Evolutionary conservation across 2,113 vertebrate genomes (phyloP).

Genomic region (Dissostichus mawsoni): DNA sequence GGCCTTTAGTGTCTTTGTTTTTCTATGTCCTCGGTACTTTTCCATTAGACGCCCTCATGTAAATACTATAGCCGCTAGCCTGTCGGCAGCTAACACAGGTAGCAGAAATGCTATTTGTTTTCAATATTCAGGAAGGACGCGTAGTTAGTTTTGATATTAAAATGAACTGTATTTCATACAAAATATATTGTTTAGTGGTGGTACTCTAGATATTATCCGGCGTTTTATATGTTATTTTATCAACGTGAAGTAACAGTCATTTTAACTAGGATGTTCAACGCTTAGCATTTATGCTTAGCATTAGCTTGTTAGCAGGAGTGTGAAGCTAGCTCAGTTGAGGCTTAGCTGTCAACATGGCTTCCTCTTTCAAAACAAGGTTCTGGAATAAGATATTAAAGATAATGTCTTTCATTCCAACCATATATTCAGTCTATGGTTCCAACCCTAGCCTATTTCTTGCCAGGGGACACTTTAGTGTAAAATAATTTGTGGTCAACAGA

Average conservation of each 20-base stretch:
- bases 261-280: conserved; percentile 6
- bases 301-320: conserved; percentile 33
- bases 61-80: conserved; percentile 13
- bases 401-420: no score
- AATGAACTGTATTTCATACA: neutral
- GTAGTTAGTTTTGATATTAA: neutral
- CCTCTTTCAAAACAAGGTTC: conserved; percentile 27
- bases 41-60: conserved; percentile 52
- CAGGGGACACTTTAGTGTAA: no score
- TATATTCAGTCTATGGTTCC: no score
- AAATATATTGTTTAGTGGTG: neutral
- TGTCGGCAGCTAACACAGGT: neutral
- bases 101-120: conserved; percentile 16
- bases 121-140: neutral
- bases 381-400: no score
- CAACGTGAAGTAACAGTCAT: conserved; percentile 3
- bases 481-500: no score
- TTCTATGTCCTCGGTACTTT: conserved; percentile 54
- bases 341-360: neutral
- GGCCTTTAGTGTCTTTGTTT: conserved; percentile 9
- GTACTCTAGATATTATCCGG: no score
- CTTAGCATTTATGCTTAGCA: conserved; percentile 24
- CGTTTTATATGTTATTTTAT: neutral
- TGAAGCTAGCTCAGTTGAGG: neutral
- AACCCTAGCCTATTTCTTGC: no score